These are phyloP conservation scores for Apeltes quadracus DNA, from an alignment of 2,113 vertebrate genomes.

Conservation along the genomic window DNA sequence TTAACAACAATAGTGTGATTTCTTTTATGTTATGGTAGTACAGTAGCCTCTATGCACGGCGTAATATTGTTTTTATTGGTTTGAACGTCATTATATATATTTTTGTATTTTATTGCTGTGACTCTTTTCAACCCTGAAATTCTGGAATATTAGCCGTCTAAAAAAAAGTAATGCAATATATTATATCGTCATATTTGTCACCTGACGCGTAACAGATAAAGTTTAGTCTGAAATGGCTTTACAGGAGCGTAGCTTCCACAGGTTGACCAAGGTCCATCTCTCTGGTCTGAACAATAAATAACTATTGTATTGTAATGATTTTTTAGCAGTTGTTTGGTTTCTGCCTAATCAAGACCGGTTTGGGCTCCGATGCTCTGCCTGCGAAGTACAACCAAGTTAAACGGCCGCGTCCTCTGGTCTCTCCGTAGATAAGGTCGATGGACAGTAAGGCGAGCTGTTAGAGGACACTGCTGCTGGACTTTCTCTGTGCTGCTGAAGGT, in stretches of 20 bases:
- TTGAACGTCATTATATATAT: too few relatives aligned
- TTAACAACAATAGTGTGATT: too few relatives aligned
- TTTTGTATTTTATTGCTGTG: too few relatives aligned
- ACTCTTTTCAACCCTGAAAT: too few relatives aligned
- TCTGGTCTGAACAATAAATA: too few relatives aligned
- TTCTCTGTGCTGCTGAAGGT: conserved; percentile 51
- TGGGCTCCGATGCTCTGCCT: background rate
- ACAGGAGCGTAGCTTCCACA: too few relatives aligned
- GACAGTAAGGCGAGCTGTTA: conserved; percentile 78
- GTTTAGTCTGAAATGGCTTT: background rate
- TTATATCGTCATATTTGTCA: background rate
- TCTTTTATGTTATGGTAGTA: too few relatives aligned
- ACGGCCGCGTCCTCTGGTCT: background rate
- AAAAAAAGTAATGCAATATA: too few relatives aligned
- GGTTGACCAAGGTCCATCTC: too few relatives aligned
- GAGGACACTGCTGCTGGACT: conserved; percentile 6
- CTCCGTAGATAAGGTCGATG: conserved; percentile 78
- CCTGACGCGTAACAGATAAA: background rate
- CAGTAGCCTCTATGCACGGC: too few relatives aligned
- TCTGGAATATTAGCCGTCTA: too few relatives aligned
- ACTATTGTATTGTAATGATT: background rate
- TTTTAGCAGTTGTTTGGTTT: background rate
- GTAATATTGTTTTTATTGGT: too few relatives aligned
- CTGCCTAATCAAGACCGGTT: background rate
- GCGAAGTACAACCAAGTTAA: background rate